Evolutionary conservation across 2,888 invertebrate species (phyloP).

Genomic region (Arenicola marina): DNA sequence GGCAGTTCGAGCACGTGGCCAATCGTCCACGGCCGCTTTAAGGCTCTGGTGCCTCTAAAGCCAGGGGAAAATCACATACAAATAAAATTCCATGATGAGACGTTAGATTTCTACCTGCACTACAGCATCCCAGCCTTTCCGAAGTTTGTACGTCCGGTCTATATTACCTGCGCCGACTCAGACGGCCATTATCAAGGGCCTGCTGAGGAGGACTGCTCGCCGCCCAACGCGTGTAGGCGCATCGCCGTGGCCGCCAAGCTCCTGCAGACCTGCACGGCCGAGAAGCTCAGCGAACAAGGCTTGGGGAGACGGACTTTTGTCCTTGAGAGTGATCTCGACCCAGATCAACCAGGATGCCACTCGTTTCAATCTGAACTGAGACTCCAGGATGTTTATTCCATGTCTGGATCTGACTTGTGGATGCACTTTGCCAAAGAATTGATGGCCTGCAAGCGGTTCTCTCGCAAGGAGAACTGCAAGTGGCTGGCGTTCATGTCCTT

Average conservation of each 20-base stretch:
- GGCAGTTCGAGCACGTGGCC: constrained; percentile 64
- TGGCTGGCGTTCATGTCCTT: constrained; percentile 88
- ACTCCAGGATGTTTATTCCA: constrained; percentile 72
- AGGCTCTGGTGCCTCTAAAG: constrained; percentile 70
- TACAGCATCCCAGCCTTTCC: constrained; percentile 38
- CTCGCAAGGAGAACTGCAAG: constrained; percentile 70
- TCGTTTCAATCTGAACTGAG: constrained; percentile 76
- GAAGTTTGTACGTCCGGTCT: constrained; percentile 74
- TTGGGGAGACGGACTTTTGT: constrained; percentile 81
- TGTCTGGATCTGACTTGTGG: constrained; percentile 83
- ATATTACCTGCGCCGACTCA: constrained; percentile 77
- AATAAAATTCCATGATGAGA: constrained; percentile 63
- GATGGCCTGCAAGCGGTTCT: constrained; percentile 66
- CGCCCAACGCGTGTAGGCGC: constrained; percentile 75
- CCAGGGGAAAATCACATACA: constrained; percentile 70
- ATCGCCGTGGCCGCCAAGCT: constrained; percentile 77
- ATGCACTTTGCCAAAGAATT: constrained; percentile 82
- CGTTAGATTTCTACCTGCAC: constrained; percentile 40
- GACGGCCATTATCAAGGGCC: constrained; percentile 79
- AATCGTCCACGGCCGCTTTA: constrained; percentile 72
- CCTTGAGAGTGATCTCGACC: constrained; percentile 71
- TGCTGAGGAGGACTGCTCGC: constrained; percentile 68
- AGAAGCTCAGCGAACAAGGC: constrained; percentile 81
- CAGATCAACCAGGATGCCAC: constrained; percentile 68
- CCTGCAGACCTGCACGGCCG: constrained; percentile 84